Conservation (phyloP, 2,113 vertebrate species). For the Gorsachius goisagi region DNA sequence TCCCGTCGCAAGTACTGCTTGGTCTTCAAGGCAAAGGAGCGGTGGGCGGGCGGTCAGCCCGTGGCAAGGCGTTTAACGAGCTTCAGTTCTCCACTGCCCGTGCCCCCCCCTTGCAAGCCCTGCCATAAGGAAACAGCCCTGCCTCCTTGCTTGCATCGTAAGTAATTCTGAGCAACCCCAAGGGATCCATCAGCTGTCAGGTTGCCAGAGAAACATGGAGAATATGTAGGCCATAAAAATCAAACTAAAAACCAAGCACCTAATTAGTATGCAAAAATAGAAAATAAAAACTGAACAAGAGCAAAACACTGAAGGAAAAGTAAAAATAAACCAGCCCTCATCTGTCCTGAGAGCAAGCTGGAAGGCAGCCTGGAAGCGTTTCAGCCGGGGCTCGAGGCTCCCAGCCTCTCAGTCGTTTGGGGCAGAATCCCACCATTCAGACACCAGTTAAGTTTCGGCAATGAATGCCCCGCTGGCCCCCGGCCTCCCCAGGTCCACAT, state of each 20-base stretch:
- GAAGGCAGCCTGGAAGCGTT: background rate
- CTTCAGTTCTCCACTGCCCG: conserved; percentile 1
- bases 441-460: background rate
- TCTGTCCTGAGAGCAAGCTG: background rate
- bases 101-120: background rate
- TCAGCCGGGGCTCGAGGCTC: background rate
- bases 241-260: conserved; percentile 71
- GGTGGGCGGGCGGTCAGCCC: conserved; percentile 22
- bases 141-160: conserved; percentile 68
- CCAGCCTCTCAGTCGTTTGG: background rate
- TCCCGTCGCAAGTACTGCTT: background rate
- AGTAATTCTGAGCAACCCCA: conserved; percentile 73
- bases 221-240: conserved; percentile 84
- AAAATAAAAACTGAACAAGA: conserved; percentile 53
- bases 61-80: conserved; percentile 34
- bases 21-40: background rate
- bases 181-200: conserved; percentile 81
- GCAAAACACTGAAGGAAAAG: background rate
- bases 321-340: background rate
- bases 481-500: too few species aligned
- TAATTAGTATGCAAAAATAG: conserved; percentile 76
- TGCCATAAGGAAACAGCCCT: conserved; percentile 42
- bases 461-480: background rate
- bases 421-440: rapidly evolving
- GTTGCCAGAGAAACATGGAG: conserved; percentile 77